Evolutionary conservation across 2,113 vertebrate genomes (phyloP).

Genomic region (Electrona antarctica): DNA sequence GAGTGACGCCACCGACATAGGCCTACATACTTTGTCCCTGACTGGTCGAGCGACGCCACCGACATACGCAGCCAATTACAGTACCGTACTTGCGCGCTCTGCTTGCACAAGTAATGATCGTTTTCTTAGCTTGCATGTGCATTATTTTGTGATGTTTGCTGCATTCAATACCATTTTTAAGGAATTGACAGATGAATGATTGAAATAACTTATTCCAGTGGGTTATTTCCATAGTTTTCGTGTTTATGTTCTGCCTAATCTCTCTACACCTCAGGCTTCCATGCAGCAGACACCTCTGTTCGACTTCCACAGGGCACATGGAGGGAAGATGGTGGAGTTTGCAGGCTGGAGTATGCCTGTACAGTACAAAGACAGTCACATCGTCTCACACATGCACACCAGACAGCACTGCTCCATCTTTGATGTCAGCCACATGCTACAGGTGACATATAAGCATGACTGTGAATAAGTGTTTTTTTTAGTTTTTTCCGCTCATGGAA

Average conservation of each 20-base stretch:
- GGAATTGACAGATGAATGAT: background rate
- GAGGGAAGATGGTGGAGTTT: conserved; percentile 75
- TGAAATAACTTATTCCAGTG: background rate
- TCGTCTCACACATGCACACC: conserved; percentile 70
- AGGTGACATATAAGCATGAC: conserved; percentile 46
- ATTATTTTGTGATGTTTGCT: too few relatives aligned
- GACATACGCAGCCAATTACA: too few relatives aligned
- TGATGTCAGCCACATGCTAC: conserved; percentile 76
- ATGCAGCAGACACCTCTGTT: conserved; percentile 66
- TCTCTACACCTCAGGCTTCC: conserved; percentile 29
- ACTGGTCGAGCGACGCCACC: too few relatives aligned
- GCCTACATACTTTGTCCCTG: too few relatives aligned
- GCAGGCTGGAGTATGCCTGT: conserved; percentile 74
- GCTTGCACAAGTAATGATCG: too few relatives aligned
- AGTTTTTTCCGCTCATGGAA: too few relatives aligned
- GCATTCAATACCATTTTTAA: too few relatives aligned
- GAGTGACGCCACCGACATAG: too few relatives aligned
- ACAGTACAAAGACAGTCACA: conserved; percentile 74
- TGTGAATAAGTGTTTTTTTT: too few relatives aligned
- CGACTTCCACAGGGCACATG: conserved; percentile 63
- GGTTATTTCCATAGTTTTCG: background rate
- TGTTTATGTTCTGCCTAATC: background rate
- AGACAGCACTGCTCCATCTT: conserved; percentile 74
- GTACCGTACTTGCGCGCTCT: too few relatives aligned
- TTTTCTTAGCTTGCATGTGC: too few relatives aligned